These are phyloP conservation scores for Drosophila persimilis DNA, from an alignment of 1,140 invertebrate species.

Conservation along the genomic window DNA sequence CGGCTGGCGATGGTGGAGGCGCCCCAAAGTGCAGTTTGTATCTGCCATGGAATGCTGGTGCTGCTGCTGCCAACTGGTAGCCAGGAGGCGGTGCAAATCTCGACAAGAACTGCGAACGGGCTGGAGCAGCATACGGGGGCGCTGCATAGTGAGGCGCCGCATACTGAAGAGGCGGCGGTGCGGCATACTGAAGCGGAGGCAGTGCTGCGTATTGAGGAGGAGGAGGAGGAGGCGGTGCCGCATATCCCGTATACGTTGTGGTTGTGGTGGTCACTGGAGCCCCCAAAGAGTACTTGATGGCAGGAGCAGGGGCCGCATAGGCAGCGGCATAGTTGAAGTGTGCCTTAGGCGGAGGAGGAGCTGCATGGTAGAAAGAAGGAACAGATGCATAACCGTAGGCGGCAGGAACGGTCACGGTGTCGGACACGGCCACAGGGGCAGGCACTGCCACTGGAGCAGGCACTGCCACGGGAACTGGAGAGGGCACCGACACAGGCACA, in stretches of 20 bases:
- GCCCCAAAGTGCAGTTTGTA: conserved; percentile 41
- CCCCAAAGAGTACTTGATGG: conserved; percentile 61
- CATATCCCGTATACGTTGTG: conserved; percentile 59
- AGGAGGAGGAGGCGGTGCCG: conserved; percentile 29
- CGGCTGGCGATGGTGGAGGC: conserved; percentile 16
- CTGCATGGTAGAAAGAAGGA: conserved; percentile 9
- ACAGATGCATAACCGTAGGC: conserved; percentile 15
- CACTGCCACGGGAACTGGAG: conserved; percentile 26
- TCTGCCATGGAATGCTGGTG: conserved; percentile 19
- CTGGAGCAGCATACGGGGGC: conserved; percentile 7
- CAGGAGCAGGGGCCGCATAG: conserved; percentile 45
- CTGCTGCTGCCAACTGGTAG: conserved; percentile 36
- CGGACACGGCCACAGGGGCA: conserved; percentile 54
- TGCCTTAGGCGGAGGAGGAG: conserved; percentile 8
- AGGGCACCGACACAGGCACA: conserved; percentile 24
- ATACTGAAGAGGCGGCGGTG: background rate
- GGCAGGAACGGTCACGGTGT: conserved; percentile 39
- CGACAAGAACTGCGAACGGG: conserved; percentile 14
- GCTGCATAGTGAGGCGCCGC: conserved; percentile 27
- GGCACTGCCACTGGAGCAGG: conserved; percentile 32
- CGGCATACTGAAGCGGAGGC: conserved; percentile 16
- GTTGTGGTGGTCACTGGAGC: conserved; percentile 67
- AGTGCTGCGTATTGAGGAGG: conserved; percentile 27
- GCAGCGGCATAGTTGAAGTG: conserved; percentile 40
- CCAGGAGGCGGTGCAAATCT: conserved; percentile 18